Percentiles rank a stretch among this genome's conserved stretches.
These are phyloP conservation scores for Lepus timidus DNA, from an alignment of 2,113 vertebrate species.

Conservation along the genomic window DNA sequence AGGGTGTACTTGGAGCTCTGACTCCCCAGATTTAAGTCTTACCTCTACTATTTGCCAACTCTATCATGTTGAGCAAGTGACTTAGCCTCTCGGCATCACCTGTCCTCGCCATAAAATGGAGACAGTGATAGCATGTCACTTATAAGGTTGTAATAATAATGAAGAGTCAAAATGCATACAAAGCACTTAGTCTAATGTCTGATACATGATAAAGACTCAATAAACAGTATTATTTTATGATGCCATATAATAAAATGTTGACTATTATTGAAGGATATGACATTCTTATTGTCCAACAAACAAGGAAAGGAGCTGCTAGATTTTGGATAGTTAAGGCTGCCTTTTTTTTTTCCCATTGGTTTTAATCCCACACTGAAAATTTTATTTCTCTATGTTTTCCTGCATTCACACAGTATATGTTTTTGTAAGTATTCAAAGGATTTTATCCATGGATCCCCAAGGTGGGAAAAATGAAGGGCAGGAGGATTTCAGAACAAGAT, in stretches of 20 bases:
- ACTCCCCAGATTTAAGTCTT: background rate
- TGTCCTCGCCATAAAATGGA: background rate
- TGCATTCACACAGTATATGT: background rate
- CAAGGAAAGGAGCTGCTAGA: background rate
- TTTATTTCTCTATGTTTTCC: background rate
- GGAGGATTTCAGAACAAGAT: background rate
- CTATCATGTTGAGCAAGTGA: background rate
- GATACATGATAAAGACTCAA: background rate
- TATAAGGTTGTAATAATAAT: background rate
- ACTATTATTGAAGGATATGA: background rate
- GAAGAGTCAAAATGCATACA: background rate
- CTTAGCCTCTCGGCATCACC: background rate
- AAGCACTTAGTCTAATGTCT: background rate
- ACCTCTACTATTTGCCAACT: background rate
- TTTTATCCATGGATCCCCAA: background rate
- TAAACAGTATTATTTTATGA: background rate
- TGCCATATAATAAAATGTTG: background rate
- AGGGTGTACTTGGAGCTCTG: background rate
- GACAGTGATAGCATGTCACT: background rate
- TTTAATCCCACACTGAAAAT: background rate
- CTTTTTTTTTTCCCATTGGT: background rate
- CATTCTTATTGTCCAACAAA: background rate
- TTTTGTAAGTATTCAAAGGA: background rate
- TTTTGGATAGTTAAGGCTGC: background rate
- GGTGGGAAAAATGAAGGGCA: fast-evolving